Conservation (phyloP, 2,888 invertebrate species). For the Apantesis nais region DNA sequence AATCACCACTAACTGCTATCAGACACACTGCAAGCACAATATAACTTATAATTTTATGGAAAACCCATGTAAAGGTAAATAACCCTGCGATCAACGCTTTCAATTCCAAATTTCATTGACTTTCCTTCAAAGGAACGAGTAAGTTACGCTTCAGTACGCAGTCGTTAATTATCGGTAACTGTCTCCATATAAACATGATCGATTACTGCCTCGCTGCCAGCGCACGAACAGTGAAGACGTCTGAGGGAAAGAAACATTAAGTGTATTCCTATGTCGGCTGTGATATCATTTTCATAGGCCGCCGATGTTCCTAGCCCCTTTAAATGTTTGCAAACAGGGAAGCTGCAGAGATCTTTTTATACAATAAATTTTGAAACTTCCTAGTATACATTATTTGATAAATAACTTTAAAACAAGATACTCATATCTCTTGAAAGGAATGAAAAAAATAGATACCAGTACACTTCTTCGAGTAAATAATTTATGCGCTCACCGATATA, state of each 20-base stretch:
- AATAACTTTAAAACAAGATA: too few species aligned
- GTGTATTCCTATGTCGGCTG: constrained; percentile 81
- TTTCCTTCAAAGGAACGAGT: constrained; percentile 19
- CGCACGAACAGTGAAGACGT: constrained; percentile 73
- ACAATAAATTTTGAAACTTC: background rate
- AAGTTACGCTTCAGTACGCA: constrained; percentile 36
- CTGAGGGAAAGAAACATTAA: constrained; percentile 77
- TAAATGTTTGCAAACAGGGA: constrained; percentile 57
- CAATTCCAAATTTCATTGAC: constrained; percentile 19
- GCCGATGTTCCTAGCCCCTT: constrained; percentile 71
- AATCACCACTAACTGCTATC: background rate
- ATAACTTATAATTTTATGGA: background rate
- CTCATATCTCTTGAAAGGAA: background rate
- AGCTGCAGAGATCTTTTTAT: constrained; percentile 50
- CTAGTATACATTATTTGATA: background rate
- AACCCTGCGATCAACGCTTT: constrained; percentile 3
- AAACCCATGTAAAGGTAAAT: too few species aligned
- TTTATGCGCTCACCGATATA: background rate
- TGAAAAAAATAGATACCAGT: background rate
- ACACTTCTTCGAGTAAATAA: background rate
- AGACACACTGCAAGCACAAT: background rate
- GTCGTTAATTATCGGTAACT: constrained; percentile 65
- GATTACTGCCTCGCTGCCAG: constrained; percentile 57
- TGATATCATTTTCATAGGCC: constrained; percentile 83
- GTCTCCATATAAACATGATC: constrained; percentile 72